phyloP scores from a whole-genome alignment of 2,797 vertebrate genomes.

The Sebastes flavidus region DNA sequence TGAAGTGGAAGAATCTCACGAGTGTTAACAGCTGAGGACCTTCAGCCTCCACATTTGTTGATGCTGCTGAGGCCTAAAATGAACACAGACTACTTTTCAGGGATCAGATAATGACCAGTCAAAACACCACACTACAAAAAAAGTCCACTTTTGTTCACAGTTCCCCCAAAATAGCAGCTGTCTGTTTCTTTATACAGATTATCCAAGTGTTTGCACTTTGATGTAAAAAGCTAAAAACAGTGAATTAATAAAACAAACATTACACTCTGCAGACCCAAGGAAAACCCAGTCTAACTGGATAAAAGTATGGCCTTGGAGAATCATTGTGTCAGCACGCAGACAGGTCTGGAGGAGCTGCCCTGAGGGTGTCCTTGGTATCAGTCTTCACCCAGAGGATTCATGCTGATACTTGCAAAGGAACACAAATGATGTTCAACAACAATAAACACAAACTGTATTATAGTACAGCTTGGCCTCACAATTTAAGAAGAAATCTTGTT shows the following conservation, averaged over 20 bases:
- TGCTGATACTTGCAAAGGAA: constrained; percentile 30
- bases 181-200: constrained; percentile 17
- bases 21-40: constrained; percentile 19
- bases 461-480: constrained; percentile 22
- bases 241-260: constrained; percentile 26
- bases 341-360: constrained; percentile 64
- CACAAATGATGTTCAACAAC: constrained; percentile 41
- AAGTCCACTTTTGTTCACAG: constrained; percentile 23
- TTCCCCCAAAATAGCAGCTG: constrained; percentile 30
- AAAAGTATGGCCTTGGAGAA: constrained; percentile 18
- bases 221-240: constrained; percentile 37
- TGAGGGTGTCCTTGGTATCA: constrained; percentile 58
- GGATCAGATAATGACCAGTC: constrained; percentile 28
- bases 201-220: constrained; percentile 22
- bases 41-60: not conserved
- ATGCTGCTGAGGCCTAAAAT: constrained; percentile 15
- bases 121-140: constrained; percentile 5
- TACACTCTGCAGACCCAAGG: not conserved
- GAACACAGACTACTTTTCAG: constrained; percentile 34
- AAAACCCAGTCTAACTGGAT: constrained; percentile 22
- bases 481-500: constrained; percentile 21
- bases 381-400: constrained; percentile 42
- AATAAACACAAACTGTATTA: constrained; percentile 20
- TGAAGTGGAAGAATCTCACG: not conserved
- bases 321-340: constrained; percentile 63